Evolutionary conservation across 2,888 invertebrate genomes (phyloP), one percentile per base, ranked within the genome.

Genomic region (Euspilapteryx auroguttella): DNA sequence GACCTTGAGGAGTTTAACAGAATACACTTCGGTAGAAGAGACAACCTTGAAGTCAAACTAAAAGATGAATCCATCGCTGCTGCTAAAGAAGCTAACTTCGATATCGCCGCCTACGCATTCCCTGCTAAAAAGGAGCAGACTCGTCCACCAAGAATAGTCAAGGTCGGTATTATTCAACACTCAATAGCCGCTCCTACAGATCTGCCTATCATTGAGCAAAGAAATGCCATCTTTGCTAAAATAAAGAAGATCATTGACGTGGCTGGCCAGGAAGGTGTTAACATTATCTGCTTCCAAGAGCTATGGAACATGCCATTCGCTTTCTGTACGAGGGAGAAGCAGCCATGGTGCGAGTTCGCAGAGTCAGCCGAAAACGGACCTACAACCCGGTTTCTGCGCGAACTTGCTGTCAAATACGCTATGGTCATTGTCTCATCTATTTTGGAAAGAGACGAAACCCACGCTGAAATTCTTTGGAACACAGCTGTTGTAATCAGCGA

Each of bases 271-370:
- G 86, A 85, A 37, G 86, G 86, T 2, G 95, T 93, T 26, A 97
- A 99, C 56, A 80, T 99, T 24, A 62, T 98, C 25, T 96, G 97
- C 50, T 84, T 97, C 47, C 98, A 99, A 66, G 99, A 99, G 64
- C 87, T 95, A 7, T 99, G 98, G 98, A 87, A 89, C 31, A 98
- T 98, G 98, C 98, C 99, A 0, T 99, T 98, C 69, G 95, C 91
- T 0, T 98, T 99, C 65, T 98, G 98, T 58, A 99, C 99, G 0
- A 80, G 98, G 22, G 95, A 96, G 68, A 95, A 94, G 54, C 82
- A 86, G 35, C 98, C 97, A 0, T 99, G 98, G 98, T 91, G 91
- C 48, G 94, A 99, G 64, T 95, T 97, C 59, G 97, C 97, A 0
- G 98, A 99, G 61, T 85, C 88, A 13, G 95, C 92, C 0, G 87